Percentiles rank a stretch among this genome's conserved stretches.
Evolutionary conservation across 2,113 vertebrate genomes (phyloP).

Genomic region (Gymnorhina tibicen): DNA sequence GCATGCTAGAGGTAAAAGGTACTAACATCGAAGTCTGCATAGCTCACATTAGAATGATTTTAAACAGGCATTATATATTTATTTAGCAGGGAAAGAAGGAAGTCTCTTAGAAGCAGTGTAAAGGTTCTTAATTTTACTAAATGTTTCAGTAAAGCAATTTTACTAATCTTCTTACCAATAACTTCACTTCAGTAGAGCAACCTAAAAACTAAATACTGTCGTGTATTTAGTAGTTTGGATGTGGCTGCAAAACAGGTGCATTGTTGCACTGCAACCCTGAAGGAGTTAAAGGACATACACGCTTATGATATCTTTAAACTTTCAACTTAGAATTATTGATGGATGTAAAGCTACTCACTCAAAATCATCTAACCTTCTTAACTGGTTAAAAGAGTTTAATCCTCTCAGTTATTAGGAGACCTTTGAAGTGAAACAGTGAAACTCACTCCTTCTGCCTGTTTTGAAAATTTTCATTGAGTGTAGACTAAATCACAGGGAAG

Average conservation of each 20-base stretch:
- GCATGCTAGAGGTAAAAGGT: not conserved
- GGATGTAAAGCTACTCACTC: conserved; percentile 65
- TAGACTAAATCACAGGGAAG: conserved; percentile 63
- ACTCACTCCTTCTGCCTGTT: conserved; percentile 76
- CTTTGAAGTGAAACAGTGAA: conserved; percentile 88
- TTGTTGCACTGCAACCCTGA: not conserved
- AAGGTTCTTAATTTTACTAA: conserved; percentile 8
- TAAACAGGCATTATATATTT: conserved; percentile 36
- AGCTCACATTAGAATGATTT: conserved; percentile 10
- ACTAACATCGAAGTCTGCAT: conserved; percentile 19
- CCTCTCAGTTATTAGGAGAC: conserved; percentile 83
- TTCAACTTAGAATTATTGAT: conserved; percentile 67
- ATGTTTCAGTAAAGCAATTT: not conserved
- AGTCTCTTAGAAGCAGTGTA: not conserved
- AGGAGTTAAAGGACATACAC: conserved; percentile 48
- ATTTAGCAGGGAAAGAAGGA: not conserved
- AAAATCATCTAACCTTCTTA: conserved; percentile 77
- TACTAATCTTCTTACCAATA: conserved; percentile 15
- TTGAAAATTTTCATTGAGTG: conserved; percentile 78
- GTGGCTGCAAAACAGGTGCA: not conserved
- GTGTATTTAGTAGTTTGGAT: not conserved
- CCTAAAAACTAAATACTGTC: not conserved
- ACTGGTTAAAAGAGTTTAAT: conserved; percentile 88
- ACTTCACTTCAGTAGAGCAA: not conserved
- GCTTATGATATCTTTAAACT: conserved; percentile 8